phyloP scores from a whole-genome alignment of 2,797 vertebrate species.

The Todus mexicanus region DNA sequence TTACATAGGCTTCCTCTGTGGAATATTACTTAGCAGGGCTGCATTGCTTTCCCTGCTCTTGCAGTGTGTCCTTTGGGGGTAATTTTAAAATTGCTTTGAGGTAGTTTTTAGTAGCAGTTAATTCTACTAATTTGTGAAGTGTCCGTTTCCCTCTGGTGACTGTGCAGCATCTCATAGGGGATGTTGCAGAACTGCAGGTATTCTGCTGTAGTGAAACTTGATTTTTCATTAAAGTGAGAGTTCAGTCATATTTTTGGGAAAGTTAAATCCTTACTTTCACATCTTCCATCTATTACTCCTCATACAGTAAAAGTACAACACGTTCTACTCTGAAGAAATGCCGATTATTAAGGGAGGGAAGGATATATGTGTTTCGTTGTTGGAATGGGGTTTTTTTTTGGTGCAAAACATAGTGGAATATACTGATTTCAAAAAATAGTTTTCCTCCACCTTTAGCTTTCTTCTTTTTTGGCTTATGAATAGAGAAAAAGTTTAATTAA shows the following conservation, averaged over 20 bases:
- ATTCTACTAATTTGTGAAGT: neutral
- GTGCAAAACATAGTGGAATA: neutral
- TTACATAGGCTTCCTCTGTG: neutral
- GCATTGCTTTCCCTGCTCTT: neutral
- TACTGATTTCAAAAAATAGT: neutral
- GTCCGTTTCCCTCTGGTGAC: neutral
- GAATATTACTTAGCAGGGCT: neutral
- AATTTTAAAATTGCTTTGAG: neutral
- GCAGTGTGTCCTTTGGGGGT: neutral
- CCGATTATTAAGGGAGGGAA: neutral
- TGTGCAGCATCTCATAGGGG: neutral
- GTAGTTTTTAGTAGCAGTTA: neutral
- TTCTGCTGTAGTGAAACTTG: neutral
- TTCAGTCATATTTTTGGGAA: neutral
- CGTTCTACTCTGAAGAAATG: neutral
- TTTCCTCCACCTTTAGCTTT: neutral
- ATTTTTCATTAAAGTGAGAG: neutral
- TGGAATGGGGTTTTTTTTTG: neutral
- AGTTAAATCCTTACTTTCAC: neutral
- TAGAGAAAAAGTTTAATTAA: neutral
- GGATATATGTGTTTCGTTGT: neutral
- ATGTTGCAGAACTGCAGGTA: neutral
- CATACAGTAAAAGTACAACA: neutral
- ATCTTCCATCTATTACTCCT: neutral
- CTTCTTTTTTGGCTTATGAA: neutral